A percentile compares a stretch with the other conserved stretches of the same genome.
Evolutionary conservation across 1,140 invertebrate species (phyloP).

Genomic region (Dinothrombium tinctorium): DNA sequence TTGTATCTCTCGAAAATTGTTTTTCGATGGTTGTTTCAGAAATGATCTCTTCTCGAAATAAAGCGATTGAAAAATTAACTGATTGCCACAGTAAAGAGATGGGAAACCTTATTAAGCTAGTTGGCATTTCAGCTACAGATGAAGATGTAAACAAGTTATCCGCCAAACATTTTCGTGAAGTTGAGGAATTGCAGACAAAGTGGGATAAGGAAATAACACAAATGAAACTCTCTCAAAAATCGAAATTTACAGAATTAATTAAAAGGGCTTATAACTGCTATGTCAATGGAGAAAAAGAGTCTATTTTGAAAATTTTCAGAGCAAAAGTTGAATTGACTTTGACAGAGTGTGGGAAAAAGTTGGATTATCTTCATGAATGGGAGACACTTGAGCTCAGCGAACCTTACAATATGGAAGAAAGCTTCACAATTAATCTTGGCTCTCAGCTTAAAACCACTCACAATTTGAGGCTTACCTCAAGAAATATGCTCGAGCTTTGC

Average conservation of each 20-base stretch:
- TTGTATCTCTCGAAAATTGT: slow-evolving; percentile 49
- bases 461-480: slow-evolving; percentile 72
- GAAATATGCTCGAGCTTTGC: slow-evolving; percentile 64
- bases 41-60: slow-evolving; percentile 35
- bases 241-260: slow-evolving; percentile 53
- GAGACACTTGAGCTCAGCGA: background rate
- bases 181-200: slow-evolving; percentile 41
- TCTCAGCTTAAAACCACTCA: slow-evolving; percentile 96
- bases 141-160: slow-evolving; percentile 49
- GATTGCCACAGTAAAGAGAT: slow-evolving; percentile 44
- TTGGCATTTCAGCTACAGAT: slow-evolving; percentile 37
- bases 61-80: slow-evolving; percentile 35
- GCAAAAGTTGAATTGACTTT: slow-evolving; percentile 10
- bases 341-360: background rate
- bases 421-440: slow-evolving; percentile 78
- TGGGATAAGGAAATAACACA: slow-evolving; percentile 48
- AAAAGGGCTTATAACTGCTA: slow-evolving; percentile 43
- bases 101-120: slow-evolving; percentile 37
- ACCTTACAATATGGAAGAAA: slow-evolving; percentile 46
- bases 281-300: slow-evolving; percentile 30
- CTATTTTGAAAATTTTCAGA: no score
- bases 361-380: background rate
- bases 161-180: slow-evolving; percentile 46
- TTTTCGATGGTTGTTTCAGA: slow-evolving; percentile 43
- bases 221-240: slow-evolving; percentile 41